A percentile compares a stretch with the other conserved stretches of the same genome.
Evolutionary conservation across 2,113 vertebrate genomes (phyloP).

Genomic region (Tyrannus savana): DNA sequence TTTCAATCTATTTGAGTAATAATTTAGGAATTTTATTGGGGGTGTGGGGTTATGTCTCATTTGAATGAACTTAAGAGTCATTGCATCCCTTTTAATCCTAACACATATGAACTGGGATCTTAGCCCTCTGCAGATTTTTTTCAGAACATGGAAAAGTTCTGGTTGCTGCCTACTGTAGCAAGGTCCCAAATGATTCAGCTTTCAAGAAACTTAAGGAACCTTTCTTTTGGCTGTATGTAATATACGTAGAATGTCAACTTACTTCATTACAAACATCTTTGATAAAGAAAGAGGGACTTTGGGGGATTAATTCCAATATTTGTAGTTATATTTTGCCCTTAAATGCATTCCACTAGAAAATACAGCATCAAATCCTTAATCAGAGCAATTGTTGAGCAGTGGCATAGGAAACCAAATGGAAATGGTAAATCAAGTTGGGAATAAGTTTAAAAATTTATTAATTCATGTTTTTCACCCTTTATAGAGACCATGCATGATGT

Average conservation of each 20-base stretch:
- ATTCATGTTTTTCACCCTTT: background rate
- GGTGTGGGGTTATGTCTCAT: rapidly evolving
- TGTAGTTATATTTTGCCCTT: background rate
- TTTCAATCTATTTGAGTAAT: background rate
- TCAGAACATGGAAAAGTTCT: background rate
- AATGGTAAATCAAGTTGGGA: background rate
- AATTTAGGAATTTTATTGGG: background rate
- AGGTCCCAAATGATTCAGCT: background rate
- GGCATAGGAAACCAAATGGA: background rate
- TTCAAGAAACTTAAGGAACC: background rate
- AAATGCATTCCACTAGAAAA: background rate
- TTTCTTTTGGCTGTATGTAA: background rate
- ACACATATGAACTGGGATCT: background rate
- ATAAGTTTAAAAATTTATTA: background rate
- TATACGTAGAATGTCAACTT: background rate
- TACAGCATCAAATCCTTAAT: background rate
- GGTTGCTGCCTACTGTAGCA: background rate
- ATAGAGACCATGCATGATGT: background rate
- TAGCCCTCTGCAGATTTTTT: background rate
- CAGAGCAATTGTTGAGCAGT: background rate
- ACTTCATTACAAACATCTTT: background rate
- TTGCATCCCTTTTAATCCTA: background rate
- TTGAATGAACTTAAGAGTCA: background rate
- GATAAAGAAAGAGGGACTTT: background rate
- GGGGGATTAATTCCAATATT: background rate